Base-by-base conservation (phyloP, 2,888 invertebrate genomes). In the Cephus pulcher region DNA sequence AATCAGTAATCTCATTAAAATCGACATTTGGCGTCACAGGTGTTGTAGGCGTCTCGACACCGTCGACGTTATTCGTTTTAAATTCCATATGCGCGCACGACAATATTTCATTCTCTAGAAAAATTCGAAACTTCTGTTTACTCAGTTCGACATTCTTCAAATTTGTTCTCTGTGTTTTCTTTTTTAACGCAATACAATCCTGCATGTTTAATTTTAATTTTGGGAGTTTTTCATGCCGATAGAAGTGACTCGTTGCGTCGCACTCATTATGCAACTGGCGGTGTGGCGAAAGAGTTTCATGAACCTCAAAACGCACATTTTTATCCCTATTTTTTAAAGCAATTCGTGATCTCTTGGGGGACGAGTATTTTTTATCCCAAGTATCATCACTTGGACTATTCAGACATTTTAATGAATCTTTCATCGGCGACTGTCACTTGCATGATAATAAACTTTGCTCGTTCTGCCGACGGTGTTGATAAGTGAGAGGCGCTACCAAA, bases 401-500 rank as follows among this genome's bases (percentile, higher is more conserved):
- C 23, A 68, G n/a, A 23, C 33, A 15, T 12, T 40, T 56, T 69
- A 71, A 33, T 74, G 33, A 34, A 9, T 37, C 74, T 70, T 82
- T 56, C 11, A 73, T 32, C 69, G 78, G 34, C 75, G 75, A 81
- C 76, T 84, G 89, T 90, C 89, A 90, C 88, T 90, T 91, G 83
- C 86, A 85, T 40, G 82, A 77, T 33, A 86, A 79, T 77, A 90
- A 89, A 11, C 83, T 84, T 77, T 89, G 89, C 81, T 91, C 90
- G 73, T 87, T 90, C 84, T 90, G 90, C 73, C 90, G 86, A 32
- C 91, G 87, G 80, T 90, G 91, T 76, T 90, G 89, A 79, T 91
- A 93, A 9, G 93, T 93, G 34, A 93, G 88, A 32, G 93, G 92
- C 11, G 91, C 95, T 80, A 95, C 95, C 77, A 97, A 93, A 85